Evolutionary conservation across 2,113 vertebrate species (phyloP).

Genomic region (Eptatretus burgeri): DNA sequence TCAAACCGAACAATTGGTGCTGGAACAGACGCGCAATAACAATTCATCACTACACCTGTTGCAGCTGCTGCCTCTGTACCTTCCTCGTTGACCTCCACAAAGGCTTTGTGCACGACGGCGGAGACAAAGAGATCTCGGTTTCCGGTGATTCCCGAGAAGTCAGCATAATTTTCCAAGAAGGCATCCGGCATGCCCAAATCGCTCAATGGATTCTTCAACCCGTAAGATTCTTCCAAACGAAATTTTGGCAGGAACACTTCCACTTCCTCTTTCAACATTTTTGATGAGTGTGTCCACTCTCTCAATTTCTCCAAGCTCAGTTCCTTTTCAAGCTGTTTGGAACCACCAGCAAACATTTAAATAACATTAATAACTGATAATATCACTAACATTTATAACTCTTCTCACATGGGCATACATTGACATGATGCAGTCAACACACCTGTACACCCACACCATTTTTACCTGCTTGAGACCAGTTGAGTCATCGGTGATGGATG

Average conservation of each 20-base stretch:
- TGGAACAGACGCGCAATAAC: not conserved
- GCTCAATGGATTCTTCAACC: slow-evolving; percentile 21
- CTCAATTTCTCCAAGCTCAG: slow-evolving; percentile 31
- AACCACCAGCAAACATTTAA: not conserved
- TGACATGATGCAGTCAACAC: too few relatives aligned
- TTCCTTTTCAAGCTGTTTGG: slow-evolving; percentile 33
- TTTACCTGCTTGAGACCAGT: slow-evolving; percentile 34
- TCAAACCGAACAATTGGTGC: slow-evolving; percentile 16
- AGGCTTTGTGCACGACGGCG: slow-evolving; percentile 43
- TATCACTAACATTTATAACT: too few relatives aligned
- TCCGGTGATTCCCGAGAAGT: slow-evolving; percentile 49
- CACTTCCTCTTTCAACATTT: slow-evolving; percentile 23
- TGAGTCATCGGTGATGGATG: slow-evolving; percentile 21
- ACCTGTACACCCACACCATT: not conserved
- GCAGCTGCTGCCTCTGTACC: slow-evolving; percentile 60
- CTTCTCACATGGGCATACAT: too few relatives aligned
- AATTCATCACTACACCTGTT: slow-evolving; percentile 30
- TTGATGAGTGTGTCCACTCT: slow-evolving; percentile 33
- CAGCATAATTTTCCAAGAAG: slow-evolving; percentile 22
- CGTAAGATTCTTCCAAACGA: slow-evolving; percentile 40
- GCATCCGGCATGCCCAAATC: slow-evolving; percentile 32
- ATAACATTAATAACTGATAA: too few relatives aligned
- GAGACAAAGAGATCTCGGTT: slow-evolving; percentile 33
- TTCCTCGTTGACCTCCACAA: slow-evolving; percentile 67
- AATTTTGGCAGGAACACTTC: slow-evolving; percentile 37